Evolutionary conservation across 2,888 invertebrate species (phyloP).

Genomic region (Pristionchus fissidentatus): DNA sequence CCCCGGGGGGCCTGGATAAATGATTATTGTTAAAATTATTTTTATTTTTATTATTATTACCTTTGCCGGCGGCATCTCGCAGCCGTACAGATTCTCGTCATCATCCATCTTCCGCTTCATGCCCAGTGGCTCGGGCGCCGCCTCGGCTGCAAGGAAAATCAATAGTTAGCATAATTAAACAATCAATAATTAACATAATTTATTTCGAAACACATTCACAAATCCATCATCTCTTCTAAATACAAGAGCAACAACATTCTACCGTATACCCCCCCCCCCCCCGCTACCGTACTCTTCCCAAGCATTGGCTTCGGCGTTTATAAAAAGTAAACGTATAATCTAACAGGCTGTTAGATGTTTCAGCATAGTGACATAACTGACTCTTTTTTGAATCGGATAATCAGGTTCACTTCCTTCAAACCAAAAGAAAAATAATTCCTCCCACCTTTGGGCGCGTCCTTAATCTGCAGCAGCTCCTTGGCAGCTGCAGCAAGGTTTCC

Average conservation of each 20-base stretch:
- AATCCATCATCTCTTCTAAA: too few species aligned
- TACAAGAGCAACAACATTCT: background rate
- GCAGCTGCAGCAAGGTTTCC: constrained; percentile 37
- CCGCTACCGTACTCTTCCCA: too few species aligned
- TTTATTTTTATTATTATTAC: too few species aligned
- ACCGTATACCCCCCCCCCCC: background rate
- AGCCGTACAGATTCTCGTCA: constrained; percentile 44
- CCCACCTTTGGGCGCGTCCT: constrained; percentile 50
- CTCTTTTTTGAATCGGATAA: background rate
- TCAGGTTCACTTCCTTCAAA: too few species aligned
- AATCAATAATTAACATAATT: too few species aligned
- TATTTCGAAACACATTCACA: background rate
- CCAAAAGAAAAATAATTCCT: background rate
- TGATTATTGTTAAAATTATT: too few species aligned
- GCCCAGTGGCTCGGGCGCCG: constrained; percentile 29
- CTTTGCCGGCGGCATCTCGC: constrained; percentile 1
- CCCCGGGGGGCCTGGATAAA: too few species aligned
- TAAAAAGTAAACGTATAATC: too few species aligned
- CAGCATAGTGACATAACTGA: background rate
- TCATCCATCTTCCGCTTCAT: constrained; percentile 44
- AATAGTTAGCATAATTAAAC: too few species aligned
- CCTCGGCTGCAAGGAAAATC: background rate
- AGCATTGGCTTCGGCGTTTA: too few species aligned
- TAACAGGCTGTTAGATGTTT: too few species aligned
- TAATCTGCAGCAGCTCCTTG: constrained; percentile 55